These are phyloP conservation scores for Hemistola chrysoprasaria DNA, from an alignment of 2,888 invertebrate genomes.

Conservation along the genomic window DNA sequence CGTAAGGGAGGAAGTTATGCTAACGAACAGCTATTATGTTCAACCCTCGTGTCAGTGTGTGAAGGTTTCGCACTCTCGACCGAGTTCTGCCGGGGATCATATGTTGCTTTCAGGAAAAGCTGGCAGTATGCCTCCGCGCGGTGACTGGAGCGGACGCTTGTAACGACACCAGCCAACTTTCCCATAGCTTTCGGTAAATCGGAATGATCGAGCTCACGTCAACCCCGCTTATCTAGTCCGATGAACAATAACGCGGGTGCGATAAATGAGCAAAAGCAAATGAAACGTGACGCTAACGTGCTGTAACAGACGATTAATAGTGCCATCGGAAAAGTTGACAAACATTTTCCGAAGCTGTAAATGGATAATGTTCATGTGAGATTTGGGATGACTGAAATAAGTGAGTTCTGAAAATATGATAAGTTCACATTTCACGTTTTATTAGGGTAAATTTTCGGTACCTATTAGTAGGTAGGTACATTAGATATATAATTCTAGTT, in stretches of 20 bases:
- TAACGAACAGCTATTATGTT: slow-evolving; percentile 78
- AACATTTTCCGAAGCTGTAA: slow-evolving; percentile 37
- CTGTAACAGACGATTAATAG: slow-evolving; percentile 26
- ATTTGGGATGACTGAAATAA: slow-evolving; percentile 72
- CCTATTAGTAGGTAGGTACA: too few relatives aligned
- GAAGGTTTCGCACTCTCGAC: slow-evolving; percentile 80
- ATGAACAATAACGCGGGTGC: slow-evolving; percentile 49
- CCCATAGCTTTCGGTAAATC: slow-evolving; percentile 15
- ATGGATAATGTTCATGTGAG: slow-evolving; percentile 61
- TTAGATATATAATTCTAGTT: too few relatives aligned
- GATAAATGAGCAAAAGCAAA: slow-evolving; percentile 41
- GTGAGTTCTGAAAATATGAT: slow-evolving; percentile 47
- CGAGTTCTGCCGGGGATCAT: slow-evolving; percentile 73
- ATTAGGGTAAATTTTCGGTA: too few relatives aligned
- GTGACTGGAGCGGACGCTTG: slow-evolving; percentile 48
- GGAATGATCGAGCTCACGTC: slow-evolving; percentile 33
- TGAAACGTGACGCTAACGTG: slow-evolving; percentile 38
- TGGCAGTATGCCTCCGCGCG: slow-evolving; percentile 49
- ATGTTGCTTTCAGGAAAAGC: slow-evolving; percentile 70
- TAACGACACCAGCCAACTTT: slow-evolving; percentile 21
- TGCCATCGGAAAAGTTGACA: slow-evolving; percentile 40
- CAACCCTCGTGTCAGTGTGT: slow-evolving; percentile 76
- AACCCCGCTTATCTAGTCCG: slow-evolving; percentile 43
- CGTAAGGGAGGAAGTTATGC: slow-evolving; percentile 60
- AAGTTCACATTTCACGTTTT: too few relatives aligned